A percentile compares a stretch with the other conserved stretches of the same genome.
Evolutionary conservation across 2,888 invertebrate species (phyloP).

Genomic region (Thereva nobilitata): DNA sequence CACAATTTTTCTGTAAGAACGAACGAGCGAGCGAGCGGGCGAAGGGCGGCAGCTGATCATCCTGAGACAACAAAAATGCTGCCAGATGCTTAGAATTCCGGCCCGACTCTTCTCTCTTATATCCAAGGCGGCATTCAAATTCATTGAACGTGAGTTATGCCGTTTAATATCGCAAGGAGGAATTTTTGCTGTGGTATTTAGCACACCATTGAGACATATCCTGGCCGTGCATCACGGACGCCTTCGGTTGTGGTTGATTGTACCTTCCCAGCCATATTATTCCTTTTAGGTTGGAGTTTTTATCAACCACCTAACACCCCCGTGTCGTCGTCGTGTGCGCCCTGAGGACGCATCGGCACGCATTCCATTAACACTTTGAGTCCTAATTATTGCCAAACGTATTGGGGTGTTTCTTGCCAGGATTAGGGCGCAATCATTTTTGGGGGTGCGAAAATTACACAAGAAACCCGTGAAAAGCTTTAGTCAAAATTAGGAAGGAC

Average conservation of each 20-base stretch:
- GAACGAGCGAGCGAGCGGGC: too few relatives aligned
- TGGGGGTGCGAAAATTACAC: neutral
- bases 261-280: neutral
- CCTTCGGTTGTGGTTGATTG: neutral
- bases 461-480: too few relatives aligned
- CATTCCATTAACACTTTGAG: constrained; percentile 18
- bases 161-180: constrained; percentile 31
- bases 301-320: neutral
- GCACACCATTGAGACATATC: constrained; percentile 14
- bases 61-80: too few relatives aligned
- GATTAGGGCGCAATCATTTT: constrained; percentile 6
- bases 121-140: constrained; percentile 30
- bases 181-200: constrained; percentile 38
- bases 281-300: neutral
- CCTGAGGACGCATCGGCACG: constrained; percentile 1
- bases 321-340: neutral
- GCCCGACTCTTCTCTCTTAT: constrained; percentile 32
- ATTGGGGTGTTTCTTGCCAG: constrained; percentile 9
- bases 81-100: constrained; percentile 35
- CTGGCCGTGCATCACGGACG: neutral
- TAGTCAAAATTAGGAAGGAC: too few relatives aligned
- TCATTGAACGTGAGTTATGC: constrained; percentile 37
- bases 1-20: constrained; percentile 13
- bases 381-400: constrained; percentile 23
- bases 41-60: too few relatives aligned